Conservation (phyloP, 2,113 vertebrate genomes). For the Suricata suricatta region DNA sequence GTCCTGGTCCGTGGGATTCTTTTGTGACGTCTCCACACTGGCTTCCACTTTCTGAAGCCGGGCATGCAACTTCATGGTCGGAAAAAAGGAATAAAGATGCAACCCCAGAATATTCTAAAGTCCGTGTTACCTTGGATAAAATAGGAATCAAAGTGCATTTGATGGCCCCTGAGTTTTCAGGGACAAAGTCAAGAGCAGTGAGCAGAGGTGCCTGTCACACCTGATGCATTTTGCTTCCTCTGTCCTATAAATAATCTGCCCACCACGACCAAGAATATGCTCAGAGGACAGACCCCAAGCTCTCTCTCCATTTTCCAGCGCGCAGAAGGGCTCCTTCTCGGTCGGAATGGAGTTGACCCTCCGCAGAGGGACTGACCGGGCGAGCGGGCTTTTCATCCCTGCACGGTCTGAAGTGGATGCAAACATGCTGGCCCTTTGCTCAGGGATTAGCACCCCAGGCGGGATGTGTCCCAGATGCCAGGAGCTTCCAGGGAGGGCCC, state of each 20-base stretch:
- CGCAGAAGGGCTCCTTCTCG: background rate
- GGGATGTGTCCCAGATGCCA: slow-evolving; percentile 59
- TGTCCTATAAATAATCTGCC: background rate
- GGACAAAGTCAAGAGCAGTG: background rate
- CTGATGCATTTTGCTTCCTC: accelerated
- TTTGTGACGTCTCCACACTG: accelerated
- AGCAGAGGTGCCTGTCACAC: background rate
- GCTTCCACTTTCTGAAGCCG: background rate
- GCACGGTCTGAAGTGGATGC: slow-evolving; percentile 33
- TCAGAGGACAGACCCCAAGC: accelerated
- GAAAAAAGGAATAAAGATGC: background rate
- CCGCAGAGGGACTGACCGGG: background rate
- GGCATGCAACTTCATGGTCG: background rate
- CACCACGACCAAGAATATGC: accelerated
- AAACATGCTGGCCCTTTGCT: slow-evolving; percentile 13
- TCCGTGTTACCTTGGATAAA: background rate
- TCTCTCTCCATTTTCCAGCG: background rate
- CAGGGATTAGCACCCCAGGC: slow-evolving; percentile 58
- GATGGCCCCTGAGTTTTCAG: background rate
- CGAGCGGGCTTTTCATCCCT: slow-evolving; percentile 52
- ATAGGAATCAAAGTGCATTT: background rate
- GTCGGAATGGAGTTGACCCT: background rate
- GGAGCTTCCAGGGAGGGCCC: slow-evolving; percentile 37
- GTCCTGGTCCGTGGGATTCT: background rate
- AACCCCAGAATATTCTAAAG: background rate